A percentile compares a stretch with the other conserved stretches of the same genome.
Evolutionary conservation across 2,113 vertebrate genomes (phyloP).

Genomic region (Pipra filicauda): DNA sequence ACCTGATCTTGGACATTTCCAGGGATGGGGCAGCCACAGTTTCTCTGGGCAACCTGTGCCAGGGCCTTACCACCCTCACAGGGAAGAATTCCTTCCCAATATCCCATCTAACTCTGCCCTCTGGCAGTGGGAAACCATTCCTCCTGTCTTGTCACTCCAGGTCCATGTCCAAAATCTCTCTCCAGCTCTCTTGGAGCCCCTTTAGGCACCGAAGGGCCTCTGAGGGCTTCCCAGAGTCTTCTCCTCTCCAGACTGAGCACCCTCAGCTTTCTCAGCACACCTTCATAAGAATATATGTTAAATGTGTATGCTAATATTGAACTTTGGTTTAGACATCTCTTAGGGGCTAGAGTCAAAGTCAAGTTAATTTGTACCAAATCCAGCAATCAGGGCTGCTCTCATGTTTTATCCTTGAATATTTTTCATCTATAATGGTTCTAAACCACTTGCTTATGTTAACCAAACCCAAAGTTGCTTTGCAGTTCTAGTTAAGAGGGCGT

Average conservation of each 20-base stretch:
- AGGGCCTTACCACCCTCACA: rapidly evolving
- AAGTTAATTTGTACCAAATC: neutral
- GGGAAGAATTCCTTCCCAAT: neutral
- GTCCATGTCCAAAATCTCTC: too few species aligned
- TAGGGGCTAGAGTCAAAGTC: neutral
- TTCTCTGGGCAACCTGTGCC: rapidly evolving
- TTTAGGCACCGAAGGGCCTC: rapidly evolving
- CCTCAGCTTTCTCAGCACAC: too few species aligned
- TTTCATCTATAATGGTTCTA: neutral
- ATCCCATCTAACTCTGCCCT: neutral
- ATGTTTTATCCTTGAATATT: neutral
- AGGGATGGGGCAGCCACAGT: neutral
- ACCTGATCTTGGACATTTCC: too few species aligned
- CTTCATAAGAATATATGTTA: neutral
- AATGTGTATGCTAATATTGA: neutral
- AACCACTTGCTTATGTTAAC: neutral
- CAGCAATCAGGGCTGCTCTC: neutral
- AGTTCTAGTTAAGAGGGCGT: neutral
- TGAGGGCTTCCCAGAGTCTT: neutral
- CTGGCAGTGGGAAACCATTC: neutral
- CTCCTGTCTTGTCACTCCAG: too few species aligned
- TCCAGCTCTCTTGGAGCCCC: neutral
- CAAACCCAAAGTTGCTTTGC: neutral
- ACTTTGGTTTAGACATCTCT: neutral
- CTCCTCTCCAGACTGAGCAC: neutral